These are phyloP conservation scores for Pachyramphus minor DNA, from an alignment of 2,113 vertebrate genomes.

Conservation along the genomic window DNA sequence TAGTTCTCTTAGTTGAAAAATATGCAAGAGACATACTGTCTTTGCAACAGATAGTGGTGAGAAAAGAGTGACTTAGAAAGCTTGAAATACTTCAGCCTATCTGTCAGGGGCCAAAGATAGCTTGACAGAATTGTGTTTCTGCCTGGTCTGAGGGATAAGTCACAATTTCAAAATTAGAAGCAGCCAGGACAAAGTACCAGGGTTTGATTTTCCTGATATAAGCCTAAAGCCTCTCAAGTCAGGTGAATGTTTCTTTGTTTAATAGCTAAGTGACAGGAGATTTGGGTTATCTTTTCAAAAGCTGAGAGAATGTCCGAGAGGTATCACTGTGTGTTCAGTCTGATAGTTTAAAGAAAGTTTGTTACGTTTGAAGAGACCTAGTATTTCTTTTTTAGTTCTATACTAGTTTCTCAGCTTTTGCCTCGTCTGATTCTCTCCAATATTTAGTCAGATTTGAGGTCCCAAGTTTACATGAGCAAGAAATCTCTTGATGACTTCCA, in stretches of 20 bases:
- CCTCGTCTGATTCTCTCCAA: not conserved
- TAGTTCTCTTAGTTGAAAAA: not conserved
- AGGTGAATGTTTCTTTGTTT: not conserved
- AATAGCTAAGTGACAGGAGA: not conserved
- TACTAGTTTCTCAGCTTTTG: not conserved
- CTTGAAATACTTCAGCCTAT: not conserved
- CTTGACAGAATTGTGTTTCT: not conserved
- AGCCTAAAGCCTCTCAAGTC: not conserved
- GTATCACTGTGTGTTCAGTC: not conserved
- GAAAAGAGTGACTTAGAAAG: not conserved
- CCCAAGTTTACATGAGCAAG: not conserved
- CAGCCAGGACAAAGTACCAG: not conserved
- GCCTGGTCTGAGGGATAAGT: not conserved
- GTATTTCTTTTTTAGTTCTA: not conserved
- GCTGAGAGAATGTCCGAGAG: not conserved
- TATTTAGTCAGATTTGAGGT: not conserved
- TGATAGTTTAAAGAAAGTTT: not conserved
- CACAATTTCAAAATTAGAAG: not conserved
- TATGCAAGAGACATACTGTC: not conserved
- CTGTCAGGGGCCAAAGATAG: not conserved
- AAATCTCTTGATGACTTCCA: not conserved
- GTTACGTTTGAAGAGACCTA: not conserved
- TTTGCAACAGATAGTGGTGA: not conserved
- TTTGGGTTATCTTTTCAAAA: not conserved
- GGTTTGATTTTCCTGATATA: not conserved